Evolutionary conservation across 2,113 vertebrate genomes (phyloP), one percentile per base, ranked within the genome.

Genomic region (Brienomyrus brachyistius): DNA sequence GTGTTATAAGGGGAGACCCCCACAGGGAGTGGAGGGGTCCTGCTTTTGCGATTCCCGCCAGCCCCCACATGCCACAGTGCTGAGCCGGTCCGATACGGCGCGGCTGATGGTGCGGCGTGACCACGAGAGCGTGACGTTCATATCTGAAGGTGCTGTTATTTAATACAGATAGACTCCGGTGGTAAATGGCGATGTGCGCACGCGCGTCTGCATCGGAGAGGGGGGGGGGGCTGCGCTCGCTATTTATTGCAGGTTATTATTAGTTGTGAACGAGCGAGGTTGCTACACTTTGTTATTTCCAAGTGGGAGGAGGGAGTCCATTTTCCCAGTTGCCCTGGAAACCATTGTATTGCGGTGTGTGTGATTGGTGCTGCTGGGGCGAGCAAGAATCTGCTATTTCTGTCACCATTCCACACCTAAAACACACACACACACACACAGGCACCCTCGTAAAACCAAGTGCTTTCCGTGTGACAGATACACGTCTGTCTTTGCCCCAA

Each of bases 321-420:
- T 94, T 93, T 93, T 95, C 91, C 9, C 40, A 88, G 94, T 95
- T 95, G 92, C 94, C 94, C 94, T 93, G 93, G 95, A 94, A 95
- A 95, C 95, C 93, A 95, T 95, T 96, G 94, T 95, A 94, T 94
- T 92, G 88, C 92, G 92, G 93, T 90, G 91, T 70, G 89, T 89
- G 93, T 94, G 94, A 95, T 95, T 95, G 94, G 95, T 94, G 93
- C 91, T 92, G 93, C 94, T 90, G 93, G 92, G 92, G 91, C 91
- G 93, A 94, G 94, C 93, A 93, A 95, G 93, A 92, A 93, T 94
- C 92, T 93, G 94, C 94, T 96, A 95, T 95, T 96, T 96, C 91
- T 93, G 93, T 95, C 94, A 93, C 95, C 95, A 94, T 94, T 94
- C 93, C 95, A 95, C 94, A 95, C 94, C 93, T 96, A 93, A 94